Conservation (phyloP, 2,888 invertebrate species). For the Aphidoletes aphidimyza region DNA sequence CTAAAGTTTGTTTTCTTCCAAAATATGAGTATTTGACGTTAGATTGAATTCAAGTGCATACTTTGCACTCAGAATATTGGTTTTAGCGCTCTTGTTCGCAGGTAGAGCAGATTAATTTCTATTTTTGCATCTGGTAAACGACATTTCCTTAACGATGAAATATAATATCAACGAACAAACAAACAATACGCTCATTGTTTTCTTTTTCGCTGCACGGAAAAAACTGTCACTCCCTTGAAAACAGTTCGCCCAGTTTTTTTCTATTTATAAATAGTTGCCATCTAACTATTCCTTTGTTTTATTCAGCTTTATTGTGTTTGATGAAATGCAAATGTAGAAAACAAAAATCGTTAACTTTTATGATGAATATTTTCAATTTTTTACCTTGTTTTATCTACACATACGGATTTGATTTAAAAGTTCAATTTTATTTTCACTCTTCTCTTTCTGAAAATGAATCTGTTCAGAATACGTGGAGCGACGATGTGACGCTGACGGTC, state of each 20-base stretch:
- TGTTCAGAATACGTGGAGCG: conserved; percentile 76
- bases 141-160: background rate
- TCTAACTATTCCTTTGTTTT: background rate
- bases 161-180: background rate
- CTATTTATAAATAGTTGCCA: background rate
- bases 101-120: too few species aligned
- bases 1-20: background rate
- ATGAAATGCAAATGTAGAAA: background rate
- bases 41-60: too few species aligned
- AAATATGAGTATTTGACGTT: background rate
- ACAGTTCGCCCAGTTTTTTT: background rate
- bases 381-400: background rate
- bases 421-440: background rate
- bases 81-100: too few species aligned
- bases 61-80: too few species aligned
- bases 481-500: conserved; percentile 74
- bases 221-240: too few species aligned
- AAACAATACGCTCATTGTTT: background rate
- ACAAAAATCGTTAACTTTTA: too few species aligned
- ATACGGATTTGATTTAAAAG: background rate
- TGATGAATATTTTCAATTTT: background rate
- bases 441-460: background rate
- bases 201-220: background rate
- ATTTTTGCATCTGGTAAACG: background rate
- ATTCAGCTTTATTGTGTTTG: background rate